Conservation (phyloP, 2,113 vertebrate species). For the Chloroceryle aenea region DNA sequence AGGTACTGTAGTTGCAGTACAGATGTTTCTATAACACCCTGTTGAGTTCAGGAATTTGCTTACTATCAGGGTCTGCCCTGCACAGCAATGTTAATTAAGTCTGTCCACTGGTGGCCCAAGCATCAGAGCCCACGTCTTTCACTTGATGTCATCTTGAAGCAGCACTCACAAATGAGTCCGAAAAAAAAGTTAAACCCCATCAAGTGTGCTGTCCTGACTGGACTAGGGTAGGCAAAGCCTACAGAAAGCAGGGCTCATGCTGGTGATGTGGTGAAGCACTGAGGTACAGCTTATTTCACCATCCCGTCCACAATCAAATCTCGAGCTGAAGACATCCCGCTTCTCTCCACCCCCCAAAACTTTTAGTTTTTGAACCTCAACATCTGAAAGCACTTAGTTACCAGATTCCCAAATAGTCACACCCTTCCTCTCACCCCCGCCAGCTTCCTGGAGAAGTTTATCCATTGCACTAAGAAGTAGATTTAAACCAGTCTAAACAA, state of each 20-base stretch:
- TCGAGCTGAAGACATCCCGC: background rate
- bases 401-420: background rate
- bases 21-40: constrained; percentile 66
- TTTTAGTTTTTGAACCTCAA: background rate
- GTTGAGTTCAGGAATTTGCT: constrained; percentile 53
- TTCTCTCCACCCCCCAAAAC: background rate
- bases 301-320: accelerated
- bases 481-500: background rate
- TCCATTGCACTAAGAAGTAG: background rate
- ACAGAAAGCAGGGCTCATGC: background rate
- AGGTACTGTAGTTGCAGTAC: constrained; percentile 43
- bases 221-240: background rate
- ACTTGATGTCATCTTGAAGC: background rate
- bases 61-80: constrained; percentile 3
- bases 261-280: accelerated
- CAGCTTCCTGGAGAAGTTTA: background rate
- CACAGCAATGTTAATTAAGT: background rate
- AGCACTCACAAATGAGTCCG: background rate
- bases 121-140: background rate
- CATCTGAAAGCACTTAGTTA: constrained; percentile 30
- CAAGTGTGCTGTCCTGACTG: background rate
- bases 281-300: background rate
- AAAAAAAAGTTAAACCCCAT: background rate
- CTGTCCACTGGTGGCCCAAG: background rate
- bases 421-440: background rate